These are phyloP conservation scores for Ianthella basta DNA, from an alignment of 37 sponge, comb jelly and placozoan species.

Conservation along the genomic window DNA sequence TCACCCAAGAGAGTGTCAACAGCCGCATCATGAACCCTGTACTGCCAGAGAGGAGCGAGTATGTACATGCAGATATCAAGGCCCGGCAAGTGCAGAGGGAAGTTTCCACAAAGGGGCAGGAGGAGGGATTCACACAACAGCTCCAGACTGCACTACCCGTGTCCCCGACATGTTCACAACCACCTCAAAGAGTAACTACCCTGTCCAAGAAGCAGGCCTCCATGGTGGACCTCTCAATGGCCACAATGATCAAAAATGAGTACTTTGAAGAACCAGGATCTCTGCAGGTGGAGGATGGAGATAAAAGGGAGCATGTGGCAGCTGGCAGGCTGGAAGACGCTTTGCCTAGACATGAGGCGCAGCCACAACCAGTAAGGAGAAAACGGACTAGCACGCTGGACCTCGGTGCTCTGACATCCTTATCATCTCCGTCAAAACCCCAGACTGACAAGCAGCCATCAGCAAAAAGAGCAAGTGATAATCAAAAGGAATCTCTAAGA, in stretches of 20 bases:
- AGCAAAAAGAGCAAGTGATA: not conserved
- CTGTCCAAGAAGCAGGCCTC: constrained; percentile 25
- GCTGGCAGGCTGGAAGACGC: not conserved
- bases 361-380: not conserved
- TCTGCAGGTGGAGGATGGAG: not conserved
- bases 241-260: constrained; percentile 19
- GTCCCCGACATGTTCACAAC: not conserved
- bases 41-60: constrained; percentile 10
- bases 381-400: not conserved
- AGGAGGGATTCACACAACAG: not conserved
- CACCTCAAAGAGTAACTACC: not conserved
- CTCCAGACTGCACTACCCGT: not conserved
- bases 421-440: not conserved
- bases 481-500: not conserved
- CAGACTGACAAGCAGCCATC: not conserved
- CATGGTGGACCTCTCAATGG: constrained; percentile 17
- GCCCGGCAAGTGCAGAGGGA: not conserved
- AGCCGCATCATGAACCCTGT: not conserved
- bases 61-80: constrained; percentile 26
- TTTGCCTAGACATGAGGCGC: too few species aligned
- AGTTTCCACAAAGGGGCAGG: not conserved
- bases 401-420: not conserved
- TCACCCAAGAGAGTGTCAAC: constrained; percentile 18
- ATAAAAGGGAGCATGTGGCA: not conserved
- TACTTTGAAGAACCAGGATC: not conserved